A percentile compares a stretch with the other conserved stretches of the same genome.
Evolutionary conservation across 1,140 invertebrate species (phyloP).

Genomic region (Cyclargus thomasi): DNA sequence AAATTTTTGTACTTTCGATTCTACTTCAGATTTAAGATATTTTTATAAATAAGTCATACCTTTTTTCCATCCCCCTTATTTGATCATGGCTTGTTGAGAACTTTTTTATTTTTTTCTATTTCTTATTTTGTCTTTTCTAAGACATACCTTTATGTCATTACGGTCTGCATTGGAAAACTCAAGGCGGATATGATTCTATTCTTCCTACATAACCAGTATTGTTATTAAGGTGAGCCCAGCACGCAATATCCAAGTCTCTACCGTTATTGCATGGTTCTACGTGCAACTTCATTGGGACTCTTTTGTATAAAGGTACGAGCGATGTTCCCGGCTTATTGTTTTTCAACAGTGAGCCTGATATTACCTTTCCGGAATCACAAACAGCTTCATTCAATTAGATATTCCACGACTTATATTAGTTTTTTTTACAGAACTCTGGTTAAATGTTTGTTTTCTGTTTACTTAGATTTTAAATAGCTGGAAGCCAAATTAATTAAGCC

Average conservation of each 20-base stretch:
- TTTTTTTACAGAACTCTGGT: not conserved
- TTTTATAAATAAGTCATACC: too few relatives aligned
- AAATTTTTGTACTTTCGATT: too few relatives aligned
- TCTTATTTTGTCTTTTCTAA: too few relatives aligned
- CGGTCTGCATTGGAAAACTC: conserved; percentile 53
- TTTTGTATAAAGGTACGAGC: conserved; percentile 66
- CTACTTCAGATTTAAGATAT: too few relatives aligned
- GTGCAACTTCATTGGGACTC: conserved; percentile 71
- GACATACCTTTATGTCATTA: conserved; percentile 40
- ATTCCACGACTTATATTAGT: conserved; percentile 11
- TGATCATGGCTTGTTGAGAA: too few relatives aligned
- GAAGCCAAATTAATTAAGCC: too few relatives aligned
- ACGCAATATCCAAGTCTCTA: conserved; percentile 68
- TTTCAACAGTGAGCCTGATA: conserved; percentile 66
- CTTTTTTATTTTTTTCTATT: too few relatives aligned
- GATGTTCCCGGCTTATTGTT: conserved; percentile 67
- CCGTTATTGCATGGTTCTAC: conserved; percentile 71
- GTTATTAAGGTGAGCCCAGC: conserved; percentile 69
- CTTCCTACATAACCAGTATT: conserved; percentile 63
- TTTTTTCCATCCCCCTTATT: too few relatives aligned
- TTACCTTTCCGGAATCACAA: conserved; percentile 58
- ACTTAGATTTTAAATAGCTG: too few relatives aligned
- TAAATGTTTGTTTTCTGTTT: not conserved
- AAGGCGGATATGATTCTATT: conserved; percentile 57
- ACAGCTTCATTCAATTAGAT: conserved; percentile 58